Conservation (phyloP, 2,113 vertebrate species). For the Reinhardtius hippoglossoides region DNA sequence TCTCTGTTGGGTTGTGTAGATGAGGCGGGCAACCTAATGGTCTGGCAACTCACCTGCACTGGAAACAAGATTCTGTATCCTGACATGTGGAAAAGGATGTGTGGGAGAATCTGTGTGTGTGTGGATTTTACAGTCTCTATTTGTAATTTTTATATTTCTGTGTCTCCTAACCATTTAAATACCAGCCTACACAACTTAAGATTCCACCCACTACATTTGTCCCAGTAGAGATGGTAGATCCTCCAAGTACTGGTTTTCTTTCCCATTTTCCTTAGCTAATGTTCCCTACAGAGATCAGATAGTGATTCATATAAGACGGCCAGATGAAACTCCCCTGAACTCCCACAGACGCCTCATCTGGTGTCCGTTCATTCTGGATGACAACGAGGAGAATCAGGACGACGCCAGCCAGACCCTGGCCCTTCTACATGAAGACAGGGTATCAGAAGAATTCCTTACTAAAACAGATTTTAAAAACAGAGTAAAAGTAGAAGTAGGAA, state of each 20-base stretch:
- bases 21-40: slow-evolving; percentile 95
- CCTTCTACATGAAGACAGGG: slow-evolving; percentile 93
- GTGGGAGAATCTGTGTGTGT: not conserved
- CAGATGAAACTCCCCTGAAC: slow-evolving; percentile 88
- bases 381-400: slow-evolving; percentile 91
- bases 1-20: slow-evolving; percentile 94
- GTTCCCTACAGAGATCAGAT: slow-evolving; percentile 89
- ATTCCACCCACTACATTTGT: not conserved
- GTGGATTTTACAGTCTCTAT: not conserved
- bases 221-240: too few relatives aligned
- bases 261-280: slow-evolving; percentile 77
- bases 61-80: slow-evolving; percentile 95
- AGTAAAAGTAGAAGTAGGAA: not conserved
- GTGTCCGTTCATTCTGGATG: slow-evolving; percentile 96
- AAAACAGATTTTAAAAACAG: not conserved
- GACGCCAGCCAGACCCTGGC: slow-evolving; percentile 93
- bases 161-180: not conserved
- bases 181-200: not conserved
- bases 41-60: slow-evolving; percentile 93
- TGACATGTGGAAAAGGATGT: slow-evolving; percentile 22
- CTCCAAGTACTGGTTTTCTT: not conserved
- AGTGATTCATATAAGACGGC: slow-evolving; percentile 89
- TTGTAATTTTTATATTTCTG: slow-evolving; percentile 1
- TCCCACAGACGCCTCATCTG: slow-evolving; percentile 94
- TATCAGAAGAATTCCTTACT: slow-evolving; percentile 59